These are phyloP conservation scores for Coregonus suidteri DNA, from an alignment of 2,797 vertebrate genomes.

Conservation along the genomic window DNA sequence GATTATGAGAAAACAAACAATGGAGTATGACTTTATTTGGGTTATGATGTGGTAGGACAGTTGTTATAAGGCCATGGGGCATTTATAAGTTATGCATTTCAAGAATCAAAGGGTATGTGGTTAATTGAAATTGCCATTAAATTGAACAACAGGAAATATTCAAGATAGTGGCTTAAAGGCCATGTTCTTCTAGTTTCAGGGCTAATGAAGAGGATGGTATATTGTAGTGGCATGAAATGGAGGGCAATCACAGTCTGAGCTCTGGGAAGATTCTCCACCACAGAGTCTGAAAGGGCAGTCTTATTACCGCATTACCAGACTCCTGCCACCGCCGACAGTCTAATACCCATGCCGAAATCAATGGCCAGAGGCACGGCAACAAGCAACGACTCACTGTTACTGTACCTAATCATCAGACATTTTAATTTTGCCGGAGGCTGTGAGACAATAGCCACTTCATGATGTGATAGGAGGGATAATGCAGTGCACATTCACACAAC, in stretches of 20 bases:
- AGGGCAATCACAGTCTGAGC: too few species aligned
- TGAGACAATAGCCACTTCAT: neutral
- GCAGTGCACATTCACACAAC: neutral
- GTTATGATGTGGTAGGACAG: neutral
- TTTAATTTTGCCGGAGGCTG: conserved; percentile 25
- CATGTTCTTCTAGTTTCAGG: neutral
- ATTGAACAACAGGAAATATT: neutral
- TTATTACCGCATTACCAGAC: conserved; percentile 10
- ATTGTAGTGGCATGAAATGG: neutral
- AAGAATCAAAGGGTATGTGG: neutral
- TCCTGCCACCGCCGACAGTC: neutral
- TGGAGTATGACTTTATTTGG: neutral
- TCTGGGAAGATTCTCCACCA: neutral
- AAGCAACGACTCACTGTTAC: neutral
- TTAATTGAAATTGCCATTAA: neutral
- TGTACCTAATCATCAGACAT: conserved; percentile 25
- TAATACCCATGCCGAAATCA: conserved; percentile 4
- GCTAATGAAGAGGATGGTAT: neutral
- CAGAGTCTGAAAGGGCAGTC: conserved; percentile 12
- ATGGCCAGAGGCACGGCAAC: conserved; percentile 4
- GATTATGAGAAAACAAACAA: neutral
- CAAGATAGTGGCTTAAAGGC: neutral
- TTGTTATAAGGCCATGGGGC: neutral
- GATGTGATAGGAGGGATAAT: neutral
- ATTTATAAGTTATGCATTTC: neutral